phyloP scores from a whole-genome alignment of 2,797 vertebrate species.

The Darevskia nairensis region DNA sequence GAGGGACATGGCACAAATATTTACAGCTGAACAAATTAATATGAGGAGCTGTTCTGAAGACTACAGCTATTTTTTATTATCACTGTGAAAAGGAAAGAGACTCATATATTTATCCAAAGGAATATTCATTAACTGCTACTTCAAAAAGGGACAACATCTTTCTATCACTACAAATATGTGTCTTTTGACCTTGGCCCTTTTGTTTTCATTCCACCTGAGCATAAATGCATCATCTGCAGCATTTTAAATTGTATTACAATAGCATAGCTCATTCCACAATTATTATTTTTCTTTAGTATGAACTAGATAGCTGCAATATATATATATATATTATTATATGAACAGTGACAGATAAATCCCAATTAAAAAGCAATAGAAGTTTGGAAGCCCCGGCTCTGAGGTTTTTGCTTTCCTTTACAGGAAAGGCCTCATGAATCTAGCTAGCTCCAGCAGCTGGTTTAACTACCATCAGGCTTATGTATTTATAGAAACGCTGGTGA shows the following conservation, averaged over 20 bases:
- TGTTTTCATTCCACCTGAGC: not conserved
- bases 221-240: not conserved
- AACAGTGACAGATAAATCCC: constrained; percentile 3
- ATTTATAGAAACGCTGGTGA: constrained; percentile 64
- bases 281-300: not conserved
- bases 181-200: not conserved
- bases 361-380: constrained; percentile 18
- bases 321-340: not conserved
- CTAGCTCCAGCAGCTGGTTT: constrained; percentile 42
- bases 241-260: not conserved
- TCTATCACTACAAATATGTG: not conserved
- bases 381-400: not conserved
- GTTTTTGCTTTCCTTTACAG: not conserved
- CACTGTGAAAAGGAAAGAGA: not conserved
- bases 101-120: not conserved
- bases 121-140: not conserved
- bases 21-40: not conserved
- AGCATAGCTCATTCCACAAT: not conserved
- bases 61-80: not conserved
- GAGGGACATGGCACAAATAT: not conserved
- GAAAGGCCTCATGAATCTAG: not conserved
- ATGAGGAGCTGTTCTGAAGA: not conserved
- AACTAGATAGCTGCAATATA: constrained; percentile 10
- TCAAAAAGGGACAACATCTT: not conserved
- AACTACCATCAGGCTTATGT: constrained; percentile 65